phyloP scores from a whole-genome alignment of 2,888 invertebrate species.

The Cerastis leucographa region DNA sequence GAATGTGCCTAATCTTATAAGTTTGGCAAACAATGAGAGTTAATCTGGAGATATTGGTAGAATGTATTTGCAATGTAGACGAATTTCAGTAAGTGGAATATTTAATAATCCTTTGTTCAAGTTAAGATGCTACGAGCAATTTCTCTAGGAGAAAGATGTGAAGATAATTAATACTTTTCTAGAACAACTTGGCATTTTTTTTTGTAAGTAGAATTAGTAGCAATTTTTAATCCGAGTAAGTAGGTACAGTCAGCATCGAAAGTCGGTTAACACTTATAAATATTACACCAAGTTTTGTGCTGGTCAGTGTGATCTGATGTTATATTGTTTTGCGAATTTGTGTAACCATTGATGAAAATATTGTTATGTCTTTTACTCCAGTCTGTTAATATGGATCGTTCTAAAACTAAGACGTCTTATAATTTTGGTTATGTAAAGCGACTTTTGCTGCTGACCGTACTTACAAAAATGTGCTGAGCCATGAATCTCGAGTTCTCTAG shows the following conservation, averaged over 20 bases:
- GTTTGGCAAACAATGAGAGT: conserved; percentile 40
- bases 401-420: too few relatives aligned
- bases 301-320: too few relatives aligned
- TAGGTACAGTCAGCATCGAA: too few relatives aligned
- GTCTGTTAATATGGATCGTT: too few relatives aligned
- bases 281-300: too few relatives aligned
- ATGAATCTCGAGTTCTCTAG: background rate
- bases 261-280: too few relatives aligned
- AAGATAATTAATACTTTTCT: conserved; percentile 8
- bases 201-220: background rate
- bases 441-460: too few relatives aligned
- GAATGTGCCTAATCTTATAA: conserved; percentile 37
- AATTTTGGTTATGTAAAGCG: too few relatives aligned
- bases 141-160: background rate
- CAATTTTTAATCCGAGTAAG: background rate
- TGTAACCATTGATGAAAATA: too few relatives aligned
- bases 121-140: conserved; percentile 12
- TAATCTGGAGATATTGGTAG: conserved; percentile 36
- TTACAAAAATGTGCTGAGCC: conserved; percentile 6
- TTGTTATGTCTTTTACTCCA: too few relatives aligned
- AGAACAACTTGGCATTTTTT: background rate
- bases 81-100: conserved; percentile 1
- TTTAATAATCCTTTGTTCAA: background rate
- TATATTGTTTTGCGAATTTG: too few relatives aligned
- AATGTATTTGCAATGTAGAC: background rate